Evolutionary conservation across 2,888 invertebrate genomes (phyloP), one percentile per base, ranked within the genome.

Genomic region (Beris morrisii): DNA sequence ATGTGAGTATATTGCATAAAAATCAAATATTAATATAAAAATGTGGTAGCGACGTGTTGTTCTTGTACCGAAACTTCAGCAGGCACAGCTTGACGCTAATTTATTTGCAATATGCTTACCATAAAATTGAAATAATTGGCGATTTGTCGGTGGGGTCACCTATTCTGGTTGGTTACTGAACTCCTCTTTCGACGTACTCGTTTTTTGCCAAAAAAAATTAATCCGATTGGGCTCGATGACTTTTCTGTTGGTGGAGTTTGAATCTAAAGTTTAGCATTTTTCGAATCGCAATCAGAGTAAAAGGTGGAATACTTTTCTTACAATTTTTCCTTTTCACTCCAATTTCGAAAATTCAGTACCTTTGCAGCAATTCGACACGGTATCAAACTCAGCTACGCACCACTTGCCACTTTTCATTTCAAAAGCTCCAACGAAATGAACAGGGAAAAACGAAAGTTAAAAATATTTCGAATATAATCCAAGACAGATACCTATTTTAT

Each of bases 51-150:
- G 5, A 22, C 7, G 38, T 52, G 32, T 52, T 52, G 6, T 32
- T 13, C 61, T 32, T 32, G 50, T 32, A 30, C 9, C 13, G 32
- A 52, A 32, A 61, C 32, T 61, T 61, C 61, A 61, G 43, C 61
- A 52, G 38, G 61, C 50, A 52, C 52, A 38, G 61, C 61, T 61
- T 61, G 61, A 61, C 61, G 46, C 52, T 61, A 61, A 61, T 61
- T 61, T 61, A 61, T 61, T 61, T 61, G 61, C 61, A 61, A 61
- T 61, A 43, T 30, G 50, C 52, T 50, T 61, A 61, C 61, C 61
- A 61, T 61, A 61, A 61, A 38, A 50, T 52, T 32, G 52, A 50
- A 59, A 59, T 59, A 59, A 59, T 59, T 59, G 59, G 48, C 59
- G 50, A 61, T 61, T 61, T 61, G 61, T 61, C 61, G 28, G n/a